Evolutionary conservation across 2,797 vertebrate species (phyloP), one percentile per base, ranked within the genome.

Genomic region (Centropyge bicolor): DNA sequence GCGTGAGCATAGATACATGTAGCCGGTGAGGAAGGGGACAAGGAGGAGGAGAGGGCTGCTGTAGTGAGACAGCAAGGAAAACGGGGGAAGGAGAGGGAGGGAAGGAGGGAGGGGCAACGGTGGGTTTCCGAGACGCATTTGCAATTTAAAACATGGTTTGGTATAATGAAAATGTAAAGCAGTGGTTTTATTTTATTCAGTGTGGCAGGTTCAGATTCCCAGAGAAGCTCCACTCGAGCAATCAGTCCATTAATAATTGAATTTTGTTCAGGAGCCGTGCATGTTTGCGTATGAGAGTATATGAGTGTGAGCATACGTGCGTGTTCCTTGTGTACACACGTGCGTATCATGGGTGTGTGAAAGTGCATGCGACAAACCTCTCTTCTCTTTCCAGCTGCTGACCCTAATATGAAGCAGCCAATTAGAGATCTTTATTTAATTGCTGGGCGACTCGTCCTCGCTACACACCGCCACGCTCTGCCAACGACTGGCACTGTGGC

Each of bases 141-240:
- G 96, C 97, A 98, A 98, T 99, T 98, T 97, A 98, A 98, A 98
- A 96, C 94, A 97, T 93, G 95, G 95, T 96, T 96, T 95, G 95
- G 96, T 96, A 96, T 98, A 97, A 99, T 99, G 97, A 97, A 99
- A 98, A 98, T 97, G 97, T 99, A 98, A 98, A 97, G 96, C 92
- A 95, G 95, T 97, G 94, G 91, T 98, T 98, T 97, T 96, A 95
- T 96, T 98, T 99, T 97, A 98, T 99, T 98, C 94, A 90, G 95
- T 96, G 94, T 99, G 98, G 97, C 97, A 98, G 97, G 96, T 98
- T 96, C 97, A 95, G 95, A 96, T 97, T 98, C 96, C 97, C 97
- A 94, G 89, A 95, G 97, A 98, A 98, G 96, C 96, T 95, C 96
- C 93, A 95, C 59, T 94, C 95, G 95, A 97, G 96, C 94, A 97